These are phyloP conservation scores for Plotosus lineatus DNA, from an alignment of 2,113 vertebrate species.

Conservation along the genomic window DNA sequence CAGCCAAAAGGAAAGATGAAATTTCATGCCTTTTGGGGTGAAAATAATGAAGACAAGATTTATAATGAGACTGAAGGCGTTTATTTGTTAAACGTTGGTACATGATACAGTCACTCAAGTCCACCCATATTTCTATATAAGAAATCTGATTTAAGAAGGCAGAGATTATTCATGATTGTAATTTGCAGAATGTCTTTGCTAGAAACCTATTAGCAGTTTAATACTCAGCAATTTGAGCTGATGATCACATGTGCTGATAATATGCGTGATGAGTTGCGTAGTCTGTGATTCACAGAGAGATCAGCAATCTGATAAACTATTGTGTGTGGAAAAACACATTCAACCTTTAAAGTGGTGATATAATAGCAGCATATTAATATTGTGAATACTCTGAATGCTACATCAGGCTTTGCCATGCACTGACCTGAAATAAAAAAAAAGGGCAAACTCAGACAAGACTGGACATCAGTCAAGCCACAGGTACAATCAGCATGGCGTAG, in stretches of 20 bases:
- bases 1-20: too few relatives aligned
- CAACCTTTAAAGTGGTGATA: neutral
- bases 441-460: neutral
- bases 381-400: neutral
- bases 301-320: neutral
- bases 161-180: neutral
- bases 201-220: neutral
- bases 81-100: slow-evolving; percentile 26
- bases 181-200: neutral
- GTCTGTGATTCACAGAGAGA: neutral
- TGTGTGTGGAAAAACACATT: neutral
- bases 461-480: neutral
- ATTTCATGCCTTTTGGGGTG: too few relatives aligned
- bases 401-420: neutral
- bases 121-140: neutral
- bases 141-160: neutral
- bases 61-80: neutral
- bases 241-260: neutral
- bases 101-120: slow-evolving; percentile 11
- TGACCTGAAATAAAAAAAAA: neutral
- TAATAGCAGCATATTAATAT: neutral
- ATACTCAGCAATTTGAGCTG: neutral
- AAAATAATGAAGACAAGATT: neutral
- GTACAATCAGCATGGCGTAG: neutral
- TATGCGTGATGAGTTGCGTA: neutral